Percentiles rank a stretch among this genome's conserved stretches.
These are phyloP conservation scores for Gobio gobio DNA, from an alignment of 2,113 vertebrate species.

Conservation along the genomic window DNA sequence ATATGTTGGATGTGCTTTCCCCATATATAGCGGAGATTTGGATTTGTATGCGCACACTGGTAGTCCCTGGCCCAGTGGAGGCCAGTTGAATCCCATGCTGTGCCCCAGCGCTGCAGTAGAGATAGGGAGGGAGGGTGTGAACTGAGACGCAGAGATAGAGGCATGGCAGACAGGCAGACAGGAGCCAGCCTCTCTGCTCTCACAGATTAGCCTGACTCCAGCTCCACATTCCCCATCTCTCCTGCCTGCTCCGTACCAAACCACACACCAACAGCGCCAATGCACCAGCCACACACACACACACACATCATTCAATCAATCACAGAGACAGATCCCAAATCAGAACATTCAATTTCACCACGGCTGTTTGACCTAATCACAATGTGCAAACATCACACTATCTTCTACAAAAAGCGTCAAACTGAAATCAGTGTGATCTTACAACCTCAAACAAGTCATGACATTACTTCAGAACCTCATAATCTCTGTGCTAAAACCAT, in stretches of 20 bases:
- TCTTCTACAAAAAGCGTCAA: not conserved
- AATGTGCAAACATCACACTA: not conserved
- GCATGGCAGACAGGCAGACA: constrained; percentile 85
- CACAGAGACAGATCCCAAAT: not conserved
- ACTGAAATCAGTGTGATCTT: constrained; percentile 18
- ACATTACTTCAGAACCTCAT: constrained; percentile 10
- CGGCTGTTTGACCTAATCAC: constrained; percentile 10
- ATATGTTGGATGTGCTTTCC: not conserved
- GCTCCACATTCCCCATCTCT: constrained; percentile 82
- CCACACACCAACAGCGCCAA: not conserved
- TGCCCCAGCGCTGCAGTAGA: constrained; percentile 67
- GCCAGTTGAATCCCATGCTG: constrained; percentile 53
- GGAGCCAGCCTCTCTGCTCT: constrained; percentile 82
- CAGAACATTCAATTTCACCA: constrained; percentile 14
- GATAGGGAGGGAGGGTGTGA: constrained; percentile 86
- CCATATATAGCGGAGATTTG: not conserved
- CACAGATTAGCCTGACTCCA: constrained; percentile 88
- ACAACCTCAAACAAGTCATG: constrained; percentile 28
- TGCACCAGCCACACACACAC: constrained; percentile 22
- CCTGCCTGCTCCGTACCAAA: constrained; percentile 55
- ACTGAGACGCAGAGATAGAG: constrained; percentile 88
- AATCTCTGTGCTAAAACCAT: constrained; percentile 8
- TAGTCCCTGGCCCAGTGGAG: constrained; percentile 37
- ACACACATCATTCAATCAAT: constrained; percentile 6
- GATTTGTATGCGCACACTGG: constrained; percentile 57